Base-by-base conservation (phyloP, 2,888 invertebrate genomes). In the Hydropsyche betteni region DNA sequence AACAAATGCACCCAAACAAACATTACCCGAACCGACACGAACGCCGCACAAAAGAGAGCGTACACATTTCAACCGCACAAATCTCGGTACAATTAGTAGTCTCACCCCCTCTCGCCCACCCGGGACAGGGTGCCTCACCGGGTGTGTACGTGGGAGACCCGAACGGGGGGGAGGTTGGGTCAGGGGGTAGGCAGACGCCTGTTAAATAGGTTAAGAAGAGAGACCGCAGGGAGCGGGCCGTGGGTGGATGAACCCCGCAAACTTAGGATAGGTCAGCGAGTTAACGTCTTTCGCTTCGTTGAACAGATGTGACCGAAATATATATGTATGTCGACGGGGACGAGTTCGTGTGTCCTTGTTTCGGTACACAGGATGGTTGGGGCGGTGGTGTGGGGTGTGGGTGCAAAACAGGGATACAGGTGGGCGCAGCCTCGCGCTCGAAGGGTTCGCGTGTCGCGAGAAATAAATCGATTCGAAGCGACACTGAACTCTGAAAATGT, bases 291-390 rank as follows among this genome's bases (percentile, higher is more conserved):
- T 81, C 79, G 79, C 79, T 78, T 82, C 82, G 82, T 81, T 70
- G 77, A 77, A 81, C 82, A 83, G 82, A 83, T 83, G 83, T 83
- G 84, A 84, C 84, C 84, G 83, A 84, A 84, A 83, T 84, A 83
- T 83, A 84, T 83, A 84, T 83, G 83, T 83, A 83, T 82, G 69
- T 83, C 80, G 52, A 34, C 80, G 55, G 16, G 55, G 55, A 33
- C 16, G 36, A 64, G 64, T 64, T 64, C 64, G 81, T 82, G 82
- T 83, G 82, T 81, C 81, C 81, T 81, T 82, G 82, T 68, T 74
- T 68, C 68, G 50, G 16, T 14, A n/a, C 12, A 14, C 14, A 16
- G 61, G 16, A 24, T n/a, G 16, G 52, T n/a, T 12, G 68, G 72
- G 68, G 68, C 14, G 38, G 58, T 64, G 55, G 75, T 50, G 53